Conservation (phyloP, 2,797 vertebrate genomes). For the Sebastes taczanowskii region DNA sequence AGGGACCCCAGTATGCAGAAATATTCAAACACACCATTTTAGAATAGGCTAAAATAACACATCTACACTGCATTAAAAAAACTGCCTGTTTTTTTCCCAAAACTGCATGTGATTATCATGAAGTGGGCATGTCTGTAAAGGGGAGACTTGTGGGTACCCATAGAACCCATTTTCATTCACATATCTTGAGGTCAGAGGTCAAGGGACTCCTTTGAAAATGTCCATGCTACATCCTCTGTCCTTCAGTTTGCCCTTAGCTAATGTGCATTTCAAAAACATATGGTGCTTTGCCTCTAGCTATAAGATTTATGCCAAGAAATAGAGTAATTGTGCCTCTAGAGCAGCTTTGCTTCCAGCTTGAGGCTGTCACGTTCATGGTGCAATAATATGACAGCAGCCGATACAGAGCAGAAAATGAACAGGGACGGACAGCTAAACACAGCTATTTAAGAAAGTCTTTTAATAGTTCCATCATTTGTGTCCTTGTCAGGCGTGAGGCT, state of each 20-base stretch:
- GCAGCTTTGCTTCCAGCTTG: not conserved
- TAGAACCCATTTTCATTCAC: too few species aligned
- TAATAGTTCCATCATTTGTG: slow-evolving; percentile 6
- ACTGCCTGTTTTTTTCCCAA: too few species aligned
- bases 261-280: not conserved
- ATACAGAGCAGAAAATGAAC: not conserved
- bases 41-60: too few species aligned
- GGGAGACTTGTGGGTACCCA: too few species aligned
- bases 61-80: too few species aligned
- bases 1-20: too few species aligned
- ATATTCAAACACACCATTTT: too few species aligned
- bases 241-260: not conserved
- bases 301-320: not conserved
- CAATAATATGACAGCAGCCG: not conserved
- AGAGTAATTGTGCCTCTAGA: not conserved
- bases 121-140: too few species aligned
- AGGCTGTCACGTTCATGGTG: not conserved
- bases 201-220: too few species aligned
- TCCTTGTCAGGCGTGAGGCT: not conserved
- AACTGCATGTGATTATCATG: too few species aligned
- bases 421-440: not conserved
- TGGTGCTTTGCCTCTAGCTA: not conserved
- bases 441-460: not conserved
- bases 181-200: too few species aligned
- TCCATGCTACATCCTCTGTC: not conserved